Percentiles rank a stretch among this genome's conserved stretches.
These are phyloP conservation scores for Aphrocallistes beatrix DNA, from an alignment of 37 sponge, comb jelly and placozoan species.

Conservation along the genomic window DNA sequence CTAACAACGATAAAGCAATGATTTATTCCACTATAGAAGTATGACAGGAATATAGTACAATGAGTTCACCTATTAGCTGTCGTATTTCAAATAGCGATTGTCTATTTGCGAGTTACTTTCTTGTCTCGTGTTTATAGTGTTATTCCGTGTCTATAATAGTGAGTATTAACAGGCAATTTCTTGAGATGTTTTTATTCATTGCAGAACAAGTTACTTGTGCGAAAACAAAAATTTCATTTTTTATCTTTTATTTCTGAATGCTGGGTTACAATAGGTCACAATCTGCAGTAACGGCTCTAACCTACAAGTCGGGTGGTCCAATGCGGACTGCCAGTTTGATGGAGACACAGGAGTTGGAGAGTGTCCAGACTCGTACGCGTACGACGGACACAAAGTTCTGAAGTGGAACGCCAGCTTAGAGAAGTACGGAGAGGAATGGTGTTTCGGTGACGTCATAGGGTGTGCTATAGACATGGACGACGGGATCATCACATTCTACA, in stretches of 20 bases:
- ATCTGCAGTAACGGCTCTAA: neutral
- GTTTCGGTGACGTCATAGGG: constrained; percentile 38
- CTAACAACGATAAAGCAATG: neutral
- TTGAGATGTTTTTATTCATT: no score
- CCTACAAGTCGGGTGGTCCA: neutral
- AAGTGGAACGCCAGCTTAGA: constrained; percentile 29
- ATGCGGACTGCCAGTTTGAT: neutral
- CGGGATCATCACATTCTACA: constrained; percentile 30
- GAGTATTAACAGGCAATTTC: no score
- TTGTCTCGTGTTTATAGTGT: no score
- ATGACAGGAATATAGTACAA: neutral
- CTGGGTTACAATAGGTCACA: neutral
- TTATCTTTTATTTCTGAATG: neutral
- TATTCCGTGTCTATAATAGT: no score
- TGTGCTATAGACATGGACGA: constrained; percentile 31
- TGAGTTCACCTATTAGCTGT: no score
- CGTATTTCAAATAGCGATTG: no score
- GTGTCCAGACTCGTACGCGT: constrained; percentile 31
- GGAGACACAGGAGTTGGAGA: constrained; percentile 30
- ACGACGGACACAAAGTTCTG: constrained; percentile 27
- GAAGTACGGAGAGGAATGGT: constrained; percentile 39
- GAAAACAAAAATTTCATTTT: neutral
- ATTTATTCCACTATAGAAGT: constrained; percentile 20
- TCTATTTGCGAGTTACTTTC: no score
- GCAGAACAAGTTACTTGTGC: no score